phyloP scores from a whole-genome alignment of 1,140 invertebrate genomes.

The Drepana arcuata region DNA sequence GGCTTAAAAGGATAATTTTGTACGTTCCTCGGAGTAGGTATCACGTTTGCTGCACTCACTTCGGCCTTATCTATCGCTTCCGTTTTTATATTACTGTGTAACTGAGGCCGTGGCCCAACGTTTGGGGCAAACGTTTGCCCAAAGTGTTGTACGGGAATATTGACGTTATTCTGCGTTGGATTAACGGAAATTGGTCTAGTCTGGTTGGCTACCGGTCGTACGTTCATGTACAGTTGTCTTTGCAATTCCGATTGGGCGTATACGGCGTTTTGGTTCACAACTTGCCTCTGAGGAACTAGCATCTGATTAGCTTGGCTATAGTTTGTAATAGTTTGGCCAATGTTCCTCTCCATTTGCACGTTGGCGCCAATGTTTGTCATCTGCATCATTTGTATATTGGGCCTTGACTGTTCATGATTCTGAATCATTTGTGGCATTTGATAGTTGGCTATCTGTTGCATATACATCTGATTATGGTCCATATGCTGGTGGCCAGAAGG shows the following conservation, averaged over 20 bases:
- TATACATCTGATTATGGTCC: constrained; percentile 45
- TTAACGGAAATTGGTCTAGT: background rate
- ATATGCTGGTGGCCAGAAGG: constrained; percentile 33
- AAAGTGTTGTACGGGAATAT: background rate
- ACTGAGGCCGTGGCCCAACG: background rate
- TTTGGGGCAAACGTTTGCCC: background rate
- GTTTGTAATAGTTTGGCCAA: constrained; percentile 2
- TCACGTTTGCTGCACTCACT: too few species aligned
- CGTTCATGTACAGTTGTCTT: constrained; percentile 3
- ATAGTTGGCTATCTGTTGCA: constrained; percentile 45
- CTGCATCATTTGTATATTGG: constrained; percentile 26
- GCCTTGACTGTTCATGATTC: constrained; percentile 13
- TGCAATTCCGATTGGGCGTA: background rate
- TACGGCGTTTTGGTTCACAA: background rate
- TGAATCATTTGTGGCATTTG: constrained; percentile 39
- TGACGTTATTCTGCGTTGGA: background rate
- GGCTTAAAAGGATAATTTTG: constrained; percentile 13
- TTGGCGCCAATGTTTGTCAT: constrained; percentile 21
- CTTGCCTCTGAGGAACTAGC: background rate
- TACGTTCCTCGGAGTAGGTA: constrained; percentile 4
- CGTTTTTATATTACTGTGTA: background rate
- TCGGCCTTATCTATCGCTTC: too few species aligned
- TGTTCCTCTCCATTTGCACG: constrained; percentile 17
- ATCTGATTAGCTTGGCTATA: constrained; percentile 12
- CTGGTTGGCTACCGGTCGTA: constrained; percentile 1